phyloP scores from a whole-genome alignment of 2,797 vertebrate species.

The Pseudocheirus occidentalis region DNA sequence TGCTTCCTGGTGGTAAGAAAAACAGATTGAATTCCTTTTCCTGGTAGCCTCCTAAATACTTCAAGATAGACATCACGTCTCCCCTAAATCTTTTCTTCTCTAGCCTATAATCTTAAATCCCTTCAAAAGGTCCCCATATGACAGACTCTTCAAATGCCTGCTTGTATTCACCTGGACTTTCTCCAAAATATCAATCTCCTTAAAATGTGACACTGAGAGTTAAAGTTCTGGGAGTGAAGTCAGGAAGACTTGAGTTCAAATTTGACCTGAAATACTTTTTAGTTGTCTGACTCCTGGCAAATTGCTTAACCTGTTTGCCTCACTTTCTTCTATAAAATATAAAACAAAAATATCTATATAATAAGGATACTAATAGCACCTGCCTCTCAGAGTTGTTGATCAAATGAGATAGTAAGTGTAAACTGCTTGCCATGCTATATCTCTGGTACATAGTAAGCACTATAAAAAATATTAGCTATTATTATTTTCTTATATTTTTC shows the following conservation, averaged over 20 bases:
- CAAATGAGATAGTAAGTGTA: background rate
- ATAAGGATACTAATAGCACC: background rate
- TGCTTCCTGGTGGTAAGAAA: background rate
- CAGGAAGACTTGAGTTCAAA: background rate
- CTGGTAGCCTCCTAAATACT: background rate
- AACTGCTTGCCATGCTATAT: background rate
- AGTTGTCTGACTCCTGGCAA: background rate
- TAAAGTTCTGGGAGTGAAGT: background rate
- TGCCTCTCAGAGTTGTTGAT: background rate
- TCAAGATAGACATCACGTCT: background rate
- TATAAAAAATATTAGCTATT: background rate
- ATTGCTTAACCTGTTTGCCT: background rate
- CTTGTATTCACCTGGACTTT: background rate
- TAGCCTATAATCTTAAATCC: background rate
- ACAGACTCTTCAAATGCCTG: background rate
- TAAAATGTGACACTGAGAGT: background rate
- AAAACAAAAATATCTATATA: background rate
- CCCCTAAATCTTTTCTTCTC: background rate
- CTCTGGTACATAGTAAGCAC: background rate
- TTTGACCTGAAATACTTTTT: background rate
- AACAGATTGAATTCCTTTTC: background rate
- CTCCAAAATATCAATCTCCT: background rate
- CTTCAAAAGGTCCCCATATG: background rate
- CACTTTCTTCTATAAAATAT: background rate
- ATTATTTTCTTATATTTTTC: background rate